Evolutionary conservation across 1,140 invertebrate species (phyloP).

Genomic region (Halictus rubicundus): DNA sequence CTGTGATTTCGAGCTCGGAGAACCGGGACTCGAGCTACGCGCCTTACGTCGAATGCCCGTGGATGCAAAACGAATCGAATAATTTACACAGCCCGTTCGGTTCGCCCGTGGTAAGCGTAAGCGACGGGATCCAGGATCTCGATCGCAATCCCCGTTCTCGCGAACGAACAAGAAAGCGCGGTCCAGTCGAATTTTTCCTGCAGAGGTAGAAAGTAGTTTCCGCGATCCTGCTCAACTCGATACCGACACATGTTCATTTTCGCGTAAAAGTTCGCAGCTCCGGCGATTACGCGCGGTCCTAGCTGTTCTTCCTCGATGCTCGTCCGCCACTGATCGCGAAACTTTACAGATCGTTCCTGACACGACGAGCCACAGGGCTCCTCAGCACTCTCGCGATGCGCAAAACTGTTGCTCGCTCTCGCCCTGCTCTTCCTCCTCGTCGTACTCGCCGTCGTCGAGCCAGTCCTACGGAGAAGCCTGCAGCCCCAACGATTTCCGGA

Average conservation of each 20-base stretch:
- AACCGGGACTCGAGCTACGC: slow-evolving; percentile 60
- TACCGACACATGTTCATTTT: too few species aligned
- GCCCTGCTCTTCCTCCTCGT: background rate
- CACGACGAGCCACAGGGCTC: background rate
- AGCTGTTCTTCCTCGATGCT: too few species aligned
- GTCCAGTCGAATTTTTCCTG: too few species aligned
- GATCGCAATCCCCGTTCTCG: too few species aligned
- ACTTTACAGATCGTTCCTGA: too few species aligned
- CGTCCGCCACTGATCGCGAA: too few species aligned
- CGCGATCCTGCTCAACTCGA: too few species aligned
- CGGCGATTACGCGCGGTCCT: too few species aligned
- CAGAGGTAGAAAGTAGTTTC: too few species aligned
- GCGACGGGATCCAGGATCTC: too few species aligned
- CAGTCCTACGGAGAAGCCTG: slow-evolving; percentile 66
- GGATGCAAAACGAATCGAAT: slow-evolving; percentile 32
- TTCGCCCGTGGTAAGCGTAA: slow-evolving; percentile 54
- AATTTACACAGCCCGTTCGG: slow-evolving; percentile 55
- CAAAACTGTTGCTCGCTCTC: background rate
- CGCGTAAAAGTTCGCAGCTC: too few species aligned
- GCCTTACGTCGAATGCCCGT: slow-evolving; percentile 35
- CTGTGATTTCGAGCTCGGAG: slow-evolving; percentile 51
- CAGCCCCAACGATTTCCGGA: slow-evolving; percentile 63
- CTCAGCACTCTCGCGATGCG: slow-evolving; percentile 14
- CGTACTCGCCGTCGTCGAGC: slow-evolving; percentile 64
- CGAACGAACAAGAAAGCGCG: too few species aligned